Evolutionary conservation across 1,140 invertebrate species (phyloP).

Genomic region (Apis cerana): DNA sequence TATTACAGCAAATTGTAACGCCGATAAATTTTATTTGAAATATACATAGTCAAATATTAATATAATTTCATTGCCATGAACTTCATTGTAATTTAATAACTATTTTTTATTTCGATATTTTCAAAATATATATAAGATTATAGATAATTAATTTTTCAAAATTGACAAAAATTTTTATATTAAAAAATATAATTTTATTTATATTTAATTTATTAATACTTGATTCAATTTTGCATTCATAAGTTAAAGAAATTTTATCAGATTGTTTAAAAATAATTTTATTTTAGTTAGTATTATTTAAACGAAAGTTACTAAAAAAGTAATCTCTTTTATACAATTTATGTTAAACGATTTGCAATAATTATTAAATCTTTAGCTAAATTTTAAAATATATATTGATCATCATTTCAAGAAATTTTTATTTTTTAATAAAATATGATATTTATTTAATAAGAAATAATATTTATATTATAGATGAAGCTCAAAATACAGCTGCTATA

Average conservation of each 20-base stretch:
- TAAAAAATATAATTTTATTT: not conserved
- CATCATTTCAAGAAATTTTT: not conserved
- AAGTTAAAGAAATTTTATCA: too few species aligned
- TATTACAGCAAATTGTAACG: not conserved
- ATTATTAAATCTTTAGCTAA: too few species aligned
- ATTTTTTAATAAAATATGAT: not conserved
- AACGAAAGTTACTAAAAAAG: too few species aligned
- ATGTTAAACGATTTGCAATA: not conserved
- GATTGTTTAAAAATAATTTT: too few species aligned
- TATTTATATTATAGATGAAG: not conserved
- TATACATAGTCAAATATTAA: constrained; percentile 2
- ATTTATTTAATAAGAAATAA: not conserved
- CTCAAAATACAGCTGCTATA: not conserved
- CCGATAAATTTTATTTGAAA: constrained; percentile 9
- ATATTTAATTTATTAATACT: not conserved
- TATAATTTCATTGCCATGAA: not conserved
- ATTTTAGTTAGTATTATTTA: too few species aligned
- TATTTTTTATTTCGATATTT: not conserved
- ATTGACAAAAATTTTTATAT: not conserved
- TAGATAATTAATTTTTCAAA: not conserved
- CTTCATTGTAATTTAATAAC: not conserved
- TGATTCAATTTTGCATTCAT: too few species aligned
- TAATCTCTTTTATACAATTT: not conserved
- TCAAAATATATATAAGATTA: too few species aligned
- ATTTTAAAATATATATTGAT: not conserved